Evolutionary conservation across 2,113 vertebrate genomes (phyloP).

Genomic region (Apistogramma diplotaenia): DNA sequence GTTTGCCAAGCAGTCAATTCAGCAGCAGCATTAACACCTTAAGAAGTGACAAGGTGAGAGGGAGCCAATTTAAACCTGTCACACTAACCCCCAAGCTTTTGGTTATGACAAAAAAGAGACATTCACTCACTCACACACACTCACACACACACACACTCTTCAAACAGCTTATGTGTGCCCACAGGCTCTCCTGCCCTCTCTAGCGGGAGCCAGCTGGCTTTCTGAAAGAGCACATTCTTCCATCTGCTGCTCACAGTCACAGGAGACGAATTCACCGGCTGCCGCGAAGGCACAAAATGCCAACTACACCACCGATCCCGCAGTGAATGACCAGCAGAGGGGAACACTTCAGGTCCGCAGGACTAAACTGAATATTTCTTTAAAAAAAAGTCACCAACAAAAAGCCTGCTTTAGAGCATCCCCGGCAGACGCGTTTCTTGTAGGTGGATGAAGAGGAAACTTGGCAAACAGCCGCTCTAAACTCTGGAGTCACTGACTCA

Average conservation of each 20-base stretch:
- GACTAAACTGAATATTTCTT: not conserved
- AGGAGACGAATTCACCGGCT: conserved; percentile 33
- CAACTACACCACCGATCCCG: not conserved
- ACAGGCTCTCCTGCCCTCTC: conserved; percentile 26
- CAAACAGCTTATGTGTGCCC: conserved; percentile 1
- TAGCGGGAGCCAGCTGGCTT: conserved; percentile 45
- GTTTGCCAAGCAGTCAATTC: not conserved
- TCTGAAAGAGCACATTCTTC: conserved; percentile 61
- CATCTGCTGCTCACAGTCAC: conserved; percentile 46
- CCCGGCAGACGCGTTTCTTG: not conserved
- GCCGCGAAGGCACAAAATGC: conserved; percentile 9
- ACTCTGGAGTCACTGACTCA: not conserved
- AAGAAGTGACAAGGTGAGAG: not conserved
- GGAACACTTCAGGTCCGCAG: conserved; percentile 3
- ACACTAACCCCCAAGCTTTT: not conserved
- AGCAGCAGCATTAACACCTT: not conserved
- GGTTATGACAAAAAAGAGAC: not conserved
- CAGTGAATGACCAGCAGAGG: not conserved
- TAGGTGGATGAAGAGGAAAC: not conserved
- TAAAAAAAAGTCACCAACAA: not conserved
- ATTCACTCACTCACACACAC: not conserved
- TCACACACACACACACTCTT: not conserved
- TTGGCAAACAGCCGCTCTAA: not conserved
- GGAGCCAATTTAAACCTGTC: not conserved
- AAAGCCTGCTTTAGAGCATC: not conserved